Evolutionary conservation across 2,888 invertebrate genomes (phyloP), one percentile per base, ranked within the genome.

Genomic region (Drosophila picticornis): DNA sequence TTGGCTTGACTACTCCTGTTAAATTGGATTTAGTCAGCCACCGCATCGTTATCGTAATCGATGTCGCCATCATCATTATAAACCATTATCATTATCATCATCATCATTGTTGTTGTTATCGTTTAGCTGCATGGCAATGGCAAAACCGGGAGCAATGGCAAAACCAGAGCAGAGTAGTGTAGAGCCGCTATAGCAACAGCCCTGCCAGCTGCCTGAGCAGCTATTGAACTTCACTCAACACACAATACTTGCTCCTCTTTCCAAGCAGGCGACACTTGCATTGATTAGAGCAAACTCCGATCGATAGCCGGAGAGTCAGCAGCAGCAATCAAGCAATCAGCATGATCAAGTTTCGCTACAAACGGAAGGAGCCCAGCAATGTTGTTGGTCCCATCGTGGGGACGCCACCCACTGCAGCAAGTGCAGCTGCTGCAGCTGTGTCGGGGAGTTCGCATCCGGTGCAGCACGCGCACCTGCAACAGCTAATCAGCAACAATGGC

Each of bases 321-420:
- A 32, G 31, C 29, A 22, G 4, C 29, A 62, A 16, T 16, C 46
- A 40, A 16, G 7, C 51, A 71, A 56, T 27, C 65, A 69, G 81
- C 80, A 95, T 95, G 95, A 95, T 95, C 79, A 95, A 95, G 93
- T 95, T 95, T 94, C 95, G 95, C 76, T 95, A 95, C 84, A 95
- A 95, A 89, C 95, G 95, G 78, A 95, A 95, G 92, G 95, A 95
- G 91, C 89, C 91, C 74, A 85, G 81, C 62, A 91, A 91, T 77
- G 83, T 92, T 80, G 91, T 92, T 77, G 81, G 56, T 38, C 56
- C 78, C 67, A 50, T 50, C 22, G 71, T 9, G 58, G 43, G 43
- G 31, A 43, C 43, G 27, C 52, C 60, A 58, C 55, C 29, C 59
- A 40, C 10, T 46, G 19, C 61, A 56, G 38, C 32, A 22, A 36